Conservation (phyloP, 2,888 invertebrate genomes). For the Dicyrtoma fusca region DNA sequence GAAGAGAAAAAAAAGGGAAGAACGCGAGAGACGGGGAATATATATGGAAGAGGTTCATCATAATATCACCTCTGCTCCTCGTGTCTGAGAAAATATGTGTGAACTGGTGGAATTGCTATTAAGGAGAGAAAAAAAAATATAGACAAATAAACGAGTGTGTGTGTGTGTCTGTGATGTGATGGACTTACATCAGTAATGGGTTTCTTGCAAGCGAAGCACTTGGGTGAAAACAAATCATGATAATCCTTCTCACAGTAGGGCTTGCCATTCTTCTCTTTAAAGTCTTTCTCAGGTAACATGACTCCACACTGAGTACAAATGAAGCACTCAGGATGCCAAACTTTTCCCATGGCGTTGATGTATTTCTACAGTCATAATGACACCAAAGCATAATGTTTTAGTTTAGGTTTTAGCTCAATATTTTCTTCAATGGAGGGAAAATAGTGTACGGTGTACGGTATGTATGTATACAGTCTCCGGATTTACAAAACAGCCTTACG, state of each 20-base stretch:
- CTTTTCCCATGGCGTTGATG: constrained; percentile 51
- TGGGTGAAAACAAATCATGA: constrained; percentile 49
- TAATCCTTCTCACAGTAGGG: constrained; percentile 50
- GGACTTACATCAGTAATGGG: constrained; percentile 51
- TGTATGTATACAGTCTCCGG: too few species aligned
- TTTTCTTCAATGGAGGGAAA: too few species aligned
- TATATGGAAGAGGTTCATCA: too few species aligned
- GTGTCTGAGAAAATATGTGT: too few species aligned
- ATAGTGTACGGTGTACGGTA: too few species aligned
- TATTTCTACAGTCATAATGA: constrained; percentile 27
- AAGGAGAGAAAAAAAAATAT: background rate
- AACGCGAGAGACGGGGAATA: too few species aligned
- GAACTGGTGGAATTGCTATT: too few species aligned
- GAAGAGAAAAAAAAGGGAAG: background rate
- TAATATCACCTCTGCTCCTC: too few species aligned
- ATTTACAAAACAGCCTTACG: too few species aligned
- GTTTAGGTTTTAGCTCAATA: too few species aligned
- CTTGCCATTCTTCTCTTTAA: constrained; percentile 47
- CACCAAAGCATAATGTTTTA: too few species aligned
- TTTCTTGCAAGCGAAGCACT: constrained; percentile 49
- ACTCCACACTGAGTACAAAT: constrained; percentile 50
- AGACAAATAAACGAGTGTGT: background rate
- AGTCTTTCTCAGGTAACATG: constrained; percentile 36
- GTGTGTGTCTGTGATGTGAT: background rate
- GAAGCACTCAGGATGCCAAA: constrained; percentile 54